Base-by-base conservation (phyloP, 1,140 invertebrate genomes). In the Dendroctonus valens region DNA sequence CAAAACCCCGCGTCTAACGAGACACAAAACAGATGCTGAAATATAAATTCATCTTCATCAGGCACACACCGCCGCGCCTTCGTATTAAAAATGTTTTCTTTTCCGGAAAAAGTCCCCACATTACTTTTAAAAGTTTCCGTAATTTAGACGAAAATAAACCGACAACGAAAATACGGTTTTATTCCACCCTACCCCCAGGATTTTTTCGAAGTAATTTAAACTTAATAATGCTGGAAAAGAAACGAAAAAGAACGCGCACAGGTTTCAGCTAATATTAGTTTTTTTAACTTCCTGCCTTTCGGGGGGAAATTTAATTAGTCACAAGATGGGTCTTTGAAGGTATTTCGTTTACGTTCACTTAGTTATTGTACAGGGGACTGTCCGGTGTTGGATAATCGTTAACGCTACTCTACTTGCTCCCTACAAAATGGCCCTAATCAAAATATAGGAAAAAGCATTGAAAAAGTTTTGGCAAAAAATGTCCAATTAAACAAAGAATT, bases 201-300 rank as follows among this genome's bases (percentile, higher is more conserved):
- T 65, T 65, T 64, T 65, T 65, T 65, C 62, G 41, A 41, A 65
- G 62, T 65, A 65, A 65, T 65, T 65, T 65, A 65, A 65, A 65
- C 62, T 65, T 65, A 65, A 65, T 65, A 65, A 57, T 65, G 53
- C 62, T 38, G 14, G 41, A 50, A 65, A 65, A 65, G 62, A 65
- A 57, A 54, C 57, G 44, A 65, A 65, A 63, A 65, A 49, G 53
- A 65, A 65, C 42, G 62, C 53, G 26, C 26, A 39, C 62, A 65
- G 62, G 62, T 65, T 65, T 63, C 57, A 65, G 53, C 52, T 65
- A 65, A 65, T 65, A 65, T 65, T 65, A 65, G 62, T 57, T 65
- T 65, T 26, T 64, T 65, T 48, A 57, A 65, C 62, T 65, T 65
- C 62, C 62, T 46, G 62, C 39, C 60, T 59, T 15, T 62, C 53